A percentile compares a stretch with the other conserved stretches of the same genome.
Conservation (phyloP, 2,797 vertebrate species). For the Falco naumanni region DNA sequence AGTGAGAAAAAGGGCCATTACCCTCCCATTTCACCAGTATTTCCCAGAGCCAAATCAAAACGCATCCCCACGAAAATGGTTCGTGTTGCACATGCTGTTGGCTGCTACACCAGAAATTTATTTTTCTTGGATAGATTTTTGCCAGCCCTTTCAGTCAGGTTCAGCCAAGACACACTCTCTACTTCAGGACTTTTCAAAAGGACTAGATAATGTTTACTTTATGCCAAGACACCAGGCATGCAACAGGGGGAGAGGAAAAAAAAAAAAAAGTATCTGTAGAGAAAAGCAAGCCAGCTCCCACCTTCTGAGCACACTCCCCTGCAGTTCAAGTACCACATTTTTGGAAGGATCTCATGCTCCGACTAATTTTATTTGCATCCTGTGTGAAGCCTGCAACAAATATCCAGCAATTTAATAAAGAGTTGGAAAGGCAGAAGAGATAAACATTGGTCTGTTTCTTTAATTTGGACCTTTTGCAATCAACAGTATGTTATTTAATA, state of each 20-base stretch:
- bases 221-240: neutral
- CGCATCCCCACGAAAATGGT: neutral
- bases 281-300: neutral
- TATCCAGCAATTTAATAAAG: neutral
- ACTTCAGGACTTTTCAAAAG: conserved; percentile 2
- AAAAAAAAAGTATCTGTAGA: neutral
- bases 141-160: neutral
- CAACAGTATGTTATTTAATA: neutral
- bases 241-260: neutral
- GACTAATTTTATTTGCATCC: neutral
- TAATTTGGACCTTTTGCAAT: neutral
- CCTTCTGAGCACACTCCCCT: neutral
- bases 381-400: neutral
- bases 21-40: neutral
- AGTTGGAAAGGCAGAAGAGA: neutral
- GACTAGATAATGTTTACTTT: neutral
- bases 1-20: neutral
- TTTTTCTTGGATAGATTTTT: conserved; percentile 12
- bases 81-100: neutral
- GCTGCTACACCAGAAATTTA: neutral
- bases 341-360: neutral
- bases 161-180: conserved; percentile 33
- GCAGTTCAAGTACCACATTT: neutral
- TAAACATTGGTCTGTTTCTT: neutral
- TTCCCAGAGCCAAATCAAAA: neutral